These are phyloP conservation scores for Molossus molossus DNA, from an alignment of 2,797 vertebrate species.

Conservation along the genomic window DNA sequence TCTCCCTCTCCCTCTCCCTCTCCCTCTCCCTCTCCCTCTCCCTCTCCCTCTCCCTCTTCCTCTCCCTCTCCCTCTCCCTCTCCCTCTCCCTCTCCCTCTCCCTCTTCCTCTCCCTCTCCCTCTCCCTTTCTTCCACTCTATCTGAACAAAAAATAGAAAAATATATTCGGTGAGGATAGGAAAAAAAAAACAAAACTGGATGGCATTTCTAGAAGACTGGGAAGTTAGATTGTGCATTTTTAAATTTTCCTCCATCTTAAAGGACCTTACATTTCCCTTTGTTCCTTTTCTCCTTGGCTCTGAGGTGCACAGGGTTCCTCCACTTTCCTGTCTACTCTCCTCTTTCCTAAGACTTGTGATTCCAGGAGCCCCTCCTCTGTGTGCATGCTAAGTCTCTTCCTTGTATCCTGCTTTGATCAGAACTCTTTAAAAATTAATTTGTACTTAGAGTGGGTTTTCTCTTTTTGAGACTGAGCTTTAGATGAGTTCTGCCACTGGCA, in stretches of 20 bases:
- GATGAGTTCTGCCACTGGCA: neutral
- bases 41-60: too few relatives aligned
- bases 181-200: too few relatives aligned
- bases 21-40: too few relatives aligned
- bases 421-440: neutral
- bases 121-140: too few relatives aligned
- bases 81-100: too few relatives aligned
- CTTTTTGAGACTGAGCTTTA: neutral
- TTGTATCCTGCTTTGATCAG: neutral
- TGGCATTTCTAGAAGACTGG: neutral
- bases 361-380: too few relatives aligned
- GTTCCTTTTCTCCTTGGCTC: neutral
- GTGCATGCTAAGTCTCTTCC: neutral
- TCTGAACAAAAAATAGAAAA: too few relatives aligned
- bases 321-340: neutral
- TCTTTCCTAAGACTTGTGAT: too few relatives aligned
- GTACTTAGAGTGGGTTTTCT: neutral
- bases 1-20: too few relatives aligned
- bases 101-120: too few relatives aligned
- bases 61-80: too few relatives aligned
- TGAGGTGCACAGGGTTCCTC: neutral
- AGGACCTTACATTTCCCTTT: neutral
- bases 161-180: too few relatives aligned
- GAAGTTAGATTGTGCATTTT: neutral
- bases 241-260: neutral